These are phyloP conservation scores for Varroa destructor DNA, from an alignment of 1,140 invertebrate species.

Conservation along the genomic window DNA sequence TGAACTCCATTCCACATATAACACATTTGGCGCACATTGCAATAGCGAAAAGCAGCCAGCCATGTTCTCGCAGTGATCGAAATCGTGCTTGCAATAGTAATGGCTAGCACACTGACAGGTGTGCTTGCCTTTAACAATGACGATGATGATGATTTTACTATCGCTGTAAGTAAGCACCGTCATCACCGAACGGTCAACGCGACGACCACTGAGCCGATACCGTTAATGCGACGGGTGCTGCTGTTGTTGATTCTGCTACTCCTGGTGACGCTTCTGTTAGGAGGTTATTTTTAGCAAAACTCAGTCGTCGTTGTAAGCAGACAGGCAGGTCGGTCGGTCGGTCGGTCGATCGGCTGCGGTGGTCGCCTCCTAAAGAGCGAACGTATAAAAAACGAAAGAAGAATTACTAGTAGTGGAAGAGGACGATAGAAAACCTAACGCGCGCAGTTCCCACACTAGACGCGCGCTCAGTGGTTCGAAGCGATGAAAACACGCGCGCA, in stretches of 20 bases:
- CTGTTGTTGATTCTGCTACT: not conserved
- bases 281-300: not conserved
- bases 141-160: too few species aligned
- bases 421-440: not conserved
- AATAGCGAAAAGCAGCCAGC: too few species aligned
- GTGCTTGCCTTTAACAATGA: too few species aligned
- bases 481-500: not conserved
- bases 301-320: not conserved
- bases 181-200: not conserved
- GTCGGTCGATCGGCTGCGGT: not conserved
- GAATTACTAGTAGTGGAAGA: not conserved
- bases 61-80: too few species aligned
- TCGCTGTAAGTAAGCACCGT: too few species aligned
- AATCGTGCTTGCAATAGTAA: too few species aligned
- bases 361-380: not conserved
- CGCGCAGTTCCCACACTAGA: not conserved
- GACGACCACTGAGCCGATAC: not conserved
- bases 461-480: not conserved
- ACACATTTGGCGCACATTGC: too few species aligned
- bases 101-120: too few species aligned
- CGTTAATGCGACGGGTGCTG: not conserved
- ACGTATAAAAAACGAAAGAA: not conserved
- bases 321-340: not conserved
- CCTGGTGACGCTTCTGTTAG: not conserved
- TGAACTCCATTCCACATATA: too few species aligned